A percentile compares a stretch with the other conserved stretches of the same genome.
These are phyloP conservation scores for Drosophila subobscura DNA, from an alignment of 1,140 invertebrate genomes.

Conservation along the genomic window DNA sequence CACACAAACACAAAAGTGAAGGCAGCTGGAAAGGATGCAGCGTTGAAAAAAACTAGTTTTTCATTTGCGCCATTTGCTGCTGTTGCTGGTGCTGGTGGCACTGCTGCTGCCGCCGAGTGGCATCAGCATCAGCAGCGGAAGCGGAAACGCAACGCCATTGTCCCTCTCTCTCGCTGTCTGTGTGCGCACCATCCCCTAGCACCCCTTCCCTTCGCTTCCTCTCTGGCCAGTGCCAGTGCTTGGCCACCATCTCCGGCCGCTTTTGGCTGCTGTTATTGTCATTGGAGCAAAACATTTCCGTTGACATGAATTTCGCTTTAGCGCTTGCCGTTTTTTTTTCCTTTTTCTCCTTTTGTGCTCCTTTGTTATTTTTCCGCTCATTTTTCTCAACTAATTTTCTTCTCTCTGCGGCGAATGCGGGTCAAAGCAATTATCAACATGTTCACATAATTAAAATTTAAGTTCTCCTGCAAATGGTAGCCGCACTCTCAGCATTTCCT, in stretches of 20 bases:
- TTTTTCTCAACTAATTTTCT: slow-evolving; percentile 28
- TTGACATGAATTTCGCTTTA: slow-evolving; percentile 59
- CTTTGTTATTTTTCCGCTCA: slow-evolving; percentile 1
- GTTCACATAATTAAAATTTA: slow-evolving; percentile 28
- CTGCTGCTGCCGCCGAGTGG: slow-evolving; percentile 3
- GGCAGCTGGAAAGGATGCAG: slow-evolving; percentile 40
- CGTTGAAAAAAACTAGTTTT: slow-evolving; percentile 47
- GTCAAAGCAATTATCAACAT: slow-evolving; percentile 30
- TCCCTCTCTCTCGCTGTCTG: slow-evolving; percentile 29
- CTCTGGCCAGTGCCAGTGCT: not conserved
- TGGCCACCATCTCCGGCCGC: slow-evolving; percentile 50
- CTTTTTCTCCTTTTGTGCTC: not conserved
- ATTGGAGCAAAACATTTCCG: slow-evolving; percentile 63
- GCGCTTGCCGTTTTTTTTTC: slow-evolving; percentile 38
- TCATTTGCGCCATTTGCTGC: slow-evolving; percentile 59
- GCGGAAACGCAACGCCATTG: slow-evolving; percentile 75
- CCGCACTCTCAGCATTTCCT: too few species aligned
- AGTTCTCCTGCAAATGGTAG: too few species aligned
- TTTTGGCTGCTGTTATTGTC: slow-evolving; percentile 55
- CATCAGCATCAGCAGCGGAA: slow-evolving; percentile 47
- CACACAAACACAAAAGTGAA: slow-evolving; percentile 27
- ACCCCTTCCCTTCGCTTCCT: not conserved
- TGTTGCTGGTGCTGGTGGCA: slow-evolving; percentile 20
- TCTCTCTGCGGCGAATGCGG: slow-evolving; percentile 25
- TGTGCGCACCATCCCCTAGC: too few species aligned